These are phyloP conservation scores for Furcula furcula DNA, from an alignment of 2,888 invertebrate species.

Conservation along the genomic window DNA sequence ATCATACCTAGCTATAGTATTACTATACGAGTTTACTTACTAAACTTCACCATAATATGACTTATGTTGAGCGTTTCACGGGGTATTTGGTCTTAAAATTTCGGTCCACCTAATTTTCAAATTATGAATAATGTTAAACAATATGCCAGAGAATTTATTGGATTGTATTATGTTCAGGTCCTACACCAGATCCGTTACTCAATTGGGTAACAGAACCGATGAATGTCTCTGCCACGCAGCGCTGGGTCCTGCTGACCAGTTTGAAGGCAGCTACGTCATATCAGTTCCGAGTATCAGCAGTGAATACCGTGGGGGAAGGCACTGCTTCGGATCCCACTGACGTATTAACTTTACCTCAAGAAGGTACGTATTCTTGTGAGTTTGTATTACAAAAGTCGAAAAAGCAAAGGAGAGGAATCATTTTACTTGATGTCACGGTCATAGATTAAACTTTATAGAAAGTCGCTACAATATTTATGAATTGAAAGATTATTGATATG, in stretches of 20 bases:
- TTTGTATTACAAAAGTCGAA: no score
- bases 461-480: no score
- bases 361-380: conserved; percentile 94
- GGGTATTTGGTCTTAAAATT: no score
- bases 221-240: conserved; percentile 90
- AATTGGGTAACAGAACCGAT: conserved; percentile 95
- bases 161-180: conserved; percentile 83
- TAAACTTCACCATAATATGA: no score
- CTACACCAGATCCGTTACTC: conserved; percentile 90
- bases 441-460: no score
- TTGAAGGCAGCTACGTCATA: conserved; percentile 97
- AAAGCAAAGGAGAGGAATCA: no score
- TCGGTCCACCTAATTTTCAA: no score
- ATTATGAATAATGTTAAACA: neutral
- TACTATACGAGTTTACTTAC: no score
- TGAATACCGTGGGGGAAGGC: conserved; percentile 98
- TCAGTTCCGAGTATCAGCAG: conserved; percentile 97
- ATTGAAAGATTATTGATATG: no score
- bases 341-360: conserved; percentile 95
- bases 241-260: conserved; percentile 90
- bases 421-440: no score
- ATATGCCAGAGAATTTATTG: neutral
- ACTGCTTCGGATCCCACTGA: conserved; percentile 94
- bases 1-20: no score
- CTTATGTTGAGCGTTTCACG: no score